Conservation (phyloP, 2,888 invertebrate genomes). For the Pinctada fucata region DNA sequence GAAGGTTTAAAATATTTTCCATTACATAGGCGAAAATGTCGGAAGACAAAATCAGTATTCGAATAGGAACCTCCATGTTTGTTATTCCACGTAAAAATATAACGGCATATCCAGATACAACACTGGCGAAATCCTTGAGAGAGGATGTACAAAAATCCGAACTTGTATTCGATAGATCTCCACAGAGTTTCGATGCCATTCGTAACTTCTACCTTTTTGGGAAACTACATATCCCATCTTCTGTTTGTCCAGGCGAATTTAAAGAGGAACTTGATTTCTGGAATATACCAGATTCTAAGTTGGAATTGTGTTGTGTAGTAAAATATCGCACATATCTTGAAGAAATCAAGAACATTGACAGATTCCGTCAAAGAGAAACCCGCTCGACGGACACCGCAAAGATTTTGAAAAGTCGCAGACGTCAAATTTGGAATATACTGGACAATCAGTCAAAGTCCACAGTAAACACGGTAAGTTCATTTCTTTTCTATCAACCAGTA, state of each 20-base stretch:
- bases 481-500: too few relatives aligned
- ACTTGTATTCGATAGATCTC: not conserved
- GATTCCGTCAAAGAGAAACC: not conserved
- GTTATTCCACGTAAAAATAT: not conserved
- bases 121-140: not conserved
- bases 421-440: too few relatives aligned
- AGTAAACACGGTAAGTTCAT: too few relatives aligned
- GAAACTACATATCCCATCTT: not conserved
- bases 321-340: not conserved
- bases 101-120: not conserved
- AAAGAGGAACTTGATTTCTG: not conserved
- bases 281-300: not conserved
- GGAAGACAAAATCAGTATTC: not conserved
- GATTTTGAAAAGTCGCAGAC: not conserved
- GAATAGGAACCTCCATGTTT: not conserved
- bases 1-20: too few relatives aligned
- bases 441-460: too few relatives aligned
- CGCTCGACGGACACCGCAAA: not conserved
- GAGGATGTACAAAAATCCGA: not conserved
- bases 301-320: not conserved
- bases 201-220: not conserved
- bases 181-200: not conserved
- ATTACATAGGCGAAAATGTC: not conserved
- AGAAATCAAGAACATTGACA: not conserved
- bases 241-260: not conserved